Conservation (phyloP, 2,888 invertebrate genomes). For the Patella ulyssiponensis region DNA sequence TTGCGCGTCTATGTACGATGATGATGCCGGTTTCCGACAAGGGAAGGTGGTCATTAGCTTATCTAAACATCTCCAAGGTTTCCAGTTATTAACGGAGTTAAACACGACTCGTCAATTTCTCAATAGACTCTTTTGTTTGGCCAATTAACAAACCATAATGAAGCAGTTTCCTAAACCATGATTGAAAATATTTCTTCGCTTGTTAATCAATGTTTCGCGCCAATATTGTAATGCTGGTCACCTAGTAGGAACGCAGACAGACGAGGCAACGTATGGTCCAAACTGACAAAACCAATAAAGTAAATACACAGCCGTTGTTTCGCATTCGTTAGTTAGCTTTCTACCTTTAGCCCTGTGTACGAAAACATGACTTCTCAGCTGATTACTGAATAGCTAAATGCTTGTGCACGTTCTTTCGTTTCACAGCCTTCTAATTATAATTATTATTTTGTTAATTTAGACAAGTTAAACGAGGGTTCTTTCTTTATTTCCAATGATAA, state of each 20-base stretch:
- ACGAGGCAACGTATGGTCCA: not conserved
- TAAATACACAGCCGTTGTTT: slow-evolving; percentile 4
- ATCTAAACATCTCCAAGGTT: too few relatives aligned
- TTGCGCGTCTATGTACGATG: too few relatives aligned
- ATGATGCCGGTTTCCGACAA: too few relatives aligned
- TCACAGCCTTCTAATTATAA: not conserved
- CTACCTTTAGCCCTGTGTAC: not conserved
- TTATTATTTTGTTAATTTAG: slow-evolving; percentile 3
- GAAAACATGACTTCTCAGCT: slow-evolving; percentile 1
- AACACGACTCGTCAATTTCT: too few relatives aligned
- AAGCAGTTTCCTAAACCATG: not conserved
- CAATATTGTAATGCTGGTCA: slow-evolving; percentile 8
- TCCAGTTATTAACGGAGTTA: too few relatives aligned
- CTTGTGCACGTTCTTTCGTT: not conserved
- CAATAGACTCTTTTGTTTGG: not conserved
- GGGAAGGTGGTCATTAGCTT: too few relatives aligned
- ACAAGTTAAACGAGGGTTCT: not conserved
- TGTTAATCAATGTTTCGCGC: slow-evolving; percentile 1
- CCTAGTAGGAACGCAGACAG: not conserved
- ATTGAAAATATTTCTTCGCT: not conserved
- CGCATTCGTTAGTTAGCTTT: slow-evolving; percentile 7
- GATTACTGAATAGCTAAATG: not conserved
- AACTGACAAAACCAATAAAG: not conserved
- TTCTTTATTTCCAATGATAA: not conserved
- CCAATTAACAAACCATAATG: slow-evolving; percentile 1